Evolutionary conservation across 92 coral and sea anemone species (phyloP), one percentile per base, ranked within the genome.

Genomic region (Actinernus sp.): DNA sequence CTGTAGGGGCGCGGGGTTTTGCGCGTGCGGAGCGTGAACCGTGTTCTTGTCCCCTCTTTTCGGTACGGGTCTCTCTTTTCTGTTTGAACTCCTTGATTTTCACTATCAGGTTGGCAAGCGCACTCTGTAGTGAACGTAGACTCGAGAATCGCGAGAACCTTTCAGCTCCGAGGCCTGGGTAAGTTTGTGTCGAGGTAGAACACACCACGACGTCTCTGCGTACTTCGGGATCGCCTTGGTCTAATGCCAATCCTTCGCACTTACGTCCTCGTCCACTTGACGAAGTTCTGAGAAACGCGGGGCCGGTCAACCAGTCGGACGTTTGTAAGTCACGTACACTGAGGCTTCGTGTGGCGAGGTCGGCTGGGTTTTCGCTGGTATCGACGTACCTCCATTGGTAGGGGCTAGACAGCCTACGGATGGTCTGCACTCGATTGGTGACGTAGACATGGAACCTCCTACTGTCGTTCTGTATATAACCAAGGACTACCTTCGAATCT

Each of bases 331-430:
- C 51, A 14, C 21, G 19, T 1, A 68, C 38, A 26, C 24, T 1
- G 9, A 28, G 14, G 27, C 83, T 17, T 3, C 83, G 45, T 19
- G 83, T 76, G 0, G 75, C 83, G 14, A 65, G 32, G 49, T 65
- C 68, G 16, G 75, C 68, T 8, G 83, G 83, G 50, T 76, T 76
- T 76, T n/a, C n/a, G n/a, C n/a, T n/a, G n/a, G n/a, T n/a, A n/a
- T n/a, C n/a, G n/a, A n/a, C n/a, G n/a, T n/a, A 76, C 26, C 25
- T 64, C 76, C 83, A 76, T 50, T 56, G 75, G 18, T 28, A 1
- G 0, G 74, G 68, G 17, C 31, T 53, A 3, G 83, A 65, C n/a
- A 55, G 31, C 17, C 39, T 65, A 11, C 78, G 62, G 21, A 79
- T 79, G 0, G 33, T 52, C 22, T 79, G 86, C 1, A 79, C 86